A percentile compares a stretch with the other conserved stretches of the same genome.
Conservation (phyloP, 2,888 invertebrate species). For the Gibbula magus region DNA sequence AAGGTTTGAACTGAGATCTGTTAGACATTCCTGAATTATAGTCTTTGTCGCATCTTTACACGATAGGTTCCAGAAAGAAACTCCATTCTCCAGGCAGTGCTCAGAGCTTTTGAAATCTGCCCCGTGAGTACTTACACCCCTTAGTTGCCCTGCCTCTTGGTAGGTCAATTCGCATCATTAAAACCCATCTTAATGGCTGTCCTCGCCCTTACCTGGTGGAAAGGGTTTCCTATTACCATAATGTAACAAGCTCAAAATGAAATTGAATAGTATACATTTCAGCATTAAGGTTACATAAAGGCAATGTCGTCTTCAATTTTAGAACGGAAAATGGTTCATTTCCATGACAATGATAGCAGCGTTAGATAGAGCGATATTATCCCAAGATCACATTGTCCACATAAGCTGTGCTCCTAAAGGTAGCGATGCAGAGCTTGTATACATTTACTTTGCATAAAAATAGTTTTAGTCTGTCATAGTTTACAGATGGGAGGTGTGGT, state of each 20-base stretch:
- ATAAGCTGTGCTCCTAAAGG: neutral
- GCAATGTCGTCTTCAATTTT: neutral
- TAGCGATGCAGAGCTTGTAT: neutral
- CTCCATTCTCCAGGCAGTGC: no score
- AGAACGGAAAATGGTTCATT: neutral
- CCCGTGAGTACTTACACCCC: no score
- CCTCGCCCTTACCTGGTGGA: neutral
- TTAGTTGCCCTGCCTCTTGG: no score
- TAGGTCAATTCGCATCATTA: no score
- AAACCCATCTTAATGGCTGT: neutral
- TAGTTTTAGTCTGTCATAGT: neutral
- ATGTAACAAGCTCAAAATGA: neutral
- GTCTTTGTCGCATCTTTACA: no score
- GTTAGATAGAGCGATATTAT: neutral
- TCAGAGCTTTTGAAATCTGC: no score
- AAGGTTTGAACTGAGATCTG: no score
- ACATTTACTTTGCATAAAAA: neutral
- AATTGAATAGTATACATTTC: neutral
- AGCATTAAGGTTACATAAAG: neutral
- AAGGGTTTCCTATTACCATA: neutral
- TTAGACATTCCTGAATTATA: no score
- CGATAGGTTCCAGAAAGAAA: no score
- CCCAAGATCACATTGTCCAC: neutral
- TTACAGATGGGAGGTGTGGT: neutral
- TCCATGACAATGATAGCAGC: neutral